These are phyloP conservation scores for Esox masquinongy DNA, from an alignment of 2,797 vertebrate genomes.

Conservation along the genomic window DNA sequence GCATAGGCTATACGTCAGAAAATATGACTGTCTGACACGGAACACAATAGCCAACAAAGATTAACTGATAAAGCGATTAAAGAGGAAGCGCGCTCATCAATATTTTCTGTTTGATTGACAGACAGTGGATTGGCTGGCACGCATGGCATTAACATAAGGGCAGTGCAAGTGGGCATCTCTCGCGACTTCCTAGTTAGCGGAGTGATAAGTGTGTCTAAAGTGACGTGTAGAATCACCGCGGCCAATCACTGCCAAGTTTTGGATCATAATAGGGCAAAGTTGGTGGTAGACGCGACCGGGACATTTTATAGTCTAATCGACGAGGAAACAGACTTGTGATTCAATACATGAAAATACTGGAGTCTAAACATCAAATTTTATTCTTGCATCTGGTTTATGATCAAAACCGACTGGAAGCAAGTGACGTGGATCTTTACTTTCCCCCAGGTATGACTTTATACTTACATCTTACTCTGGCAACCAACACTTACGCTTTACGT, in stretches of 20 bases:
- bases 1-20: neutral
- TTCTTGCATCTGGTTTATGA: slow-evolving; percentile 15
- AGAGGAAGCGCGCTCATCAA: neutral
- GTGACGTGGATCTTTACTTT: slow-evolving; percentile 41
- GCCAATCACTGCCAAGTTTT: slow-evolving; percentile 80
- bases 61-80: neutral
- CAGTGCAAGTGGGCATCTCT: slow-evolving; percentile 16
- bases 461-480: neutral
- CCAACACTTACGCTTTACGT: neutral
- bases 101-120: neutral
- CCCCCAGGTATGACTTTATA: neutral
- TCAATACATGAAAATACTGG: slow-evolving; percentile 68
- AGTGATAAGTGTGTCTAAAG: slow-evolving; percentile 65
- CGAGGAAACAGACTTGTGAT: slow-evolving; percentile 82
- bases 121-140: neutral
- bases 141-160: neutral
- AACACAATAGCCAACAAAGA: neutral
- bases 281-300: slow-evolving; percentile 76
- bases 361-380: slow-evolving; percentile 25
- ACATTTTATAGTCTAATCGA: slow-evolving; percentile 73
- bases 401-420: slow-evolving; percentile 25
- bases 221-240: slow-evolving; percentile 76
- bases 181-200: slow-evolving; percentile 44
- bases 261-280: slow-evolving; percentile 87
- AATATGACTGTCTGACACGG: neutral